Evolutionary conservation across 2,113 vertebrate species (phyloP).

Genomic region (Poecile atricapillus): DNA sequence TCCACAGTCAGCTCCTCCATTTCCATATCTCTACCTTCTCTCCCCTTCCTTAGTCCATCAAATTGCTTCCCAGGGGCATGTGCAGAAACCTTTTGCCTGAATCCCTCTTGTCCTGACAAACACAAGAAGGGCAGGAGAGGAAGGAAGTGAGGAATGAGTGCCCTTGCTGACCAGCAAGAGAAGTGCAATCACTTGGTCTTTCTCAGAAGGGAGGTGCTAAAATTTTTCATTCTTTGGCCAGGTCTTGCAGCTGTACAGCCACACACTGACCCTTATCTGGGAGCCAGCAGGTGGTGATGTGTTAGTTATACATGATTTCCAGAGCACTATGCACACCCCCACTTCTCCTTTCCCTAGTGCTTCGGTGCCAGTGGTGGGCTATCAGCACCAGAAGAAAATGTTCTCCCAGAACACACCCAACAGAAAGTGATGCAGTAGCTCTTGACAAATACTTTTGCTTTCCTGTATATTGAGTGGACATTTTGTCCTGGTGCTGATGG

Average conservation of each 20-base stretch:
- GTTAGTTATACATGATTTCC: not conserved
- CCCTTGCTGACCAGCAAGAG: not conserved
- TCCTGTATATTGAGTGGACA: not conserved
- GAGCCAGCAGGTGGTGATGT: not conserved
- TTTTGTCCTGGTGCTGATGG: not conserved
- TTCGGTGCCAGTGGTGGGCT: accelerated
- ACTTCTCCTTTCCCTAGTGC: not conserved
- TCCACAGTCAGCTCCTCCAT: not conserved
- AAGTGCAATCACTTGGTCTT: not conserved
- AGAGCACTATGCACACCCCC: not conserved
- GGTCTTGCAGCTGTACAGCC: not conserved
- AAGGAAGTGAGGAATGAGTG: not conserved
- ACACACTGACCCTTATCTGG: not conserved
- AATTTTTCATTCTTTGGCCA: not conserved
- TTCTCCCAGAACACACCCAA: not conserved
- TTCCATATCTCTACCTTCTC: not conserved
- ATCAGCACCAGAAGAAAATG: not conserved
- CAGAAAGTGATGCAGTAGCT: not conserved
- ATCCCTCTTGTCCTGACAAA: not conserved
- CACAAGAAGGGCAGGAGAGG: accelerated
- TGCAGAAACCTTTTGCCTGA: not conserved
- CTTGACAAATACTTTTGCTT: not conserved
- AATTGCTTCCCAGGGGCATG: not conserved
- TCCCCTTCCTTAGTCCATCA: not conserved
- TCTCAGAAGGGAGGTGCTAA: not conserved